Conservation (phyloP, 2,888 invertebrate genomes). For the Nebria salina region DNA sequence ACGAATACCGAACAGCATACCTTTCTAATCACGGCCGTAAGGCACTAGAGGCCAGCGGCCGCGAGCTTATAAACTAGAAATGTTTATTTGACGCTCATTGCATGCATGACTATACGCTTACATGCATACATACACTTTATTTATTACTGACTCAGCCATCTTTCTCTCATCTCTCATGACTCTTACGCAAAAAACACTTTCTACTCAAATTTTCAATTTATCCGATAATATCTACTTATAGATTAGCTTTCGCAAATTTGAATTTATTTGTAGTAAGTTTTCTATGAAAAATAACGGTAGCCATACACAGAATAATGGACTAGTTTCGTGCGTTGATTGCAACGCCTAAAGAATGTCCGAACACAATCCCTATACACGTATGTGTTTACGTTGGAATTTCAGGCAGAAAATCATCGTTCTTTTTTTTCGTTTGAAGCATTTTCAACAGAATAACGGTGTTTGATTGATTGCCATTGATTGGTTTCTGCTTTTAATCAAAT, state of each 20-base stretch:
- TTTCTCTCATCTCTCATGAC: constrained; percentile 8
- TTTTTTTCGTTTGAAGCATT: not conserved
- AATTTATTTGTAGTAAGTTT: not conserved
- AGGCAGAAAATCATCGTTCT: not conserved
- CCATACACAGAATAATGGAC: not conserved
- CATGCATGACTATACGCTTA: not conserved
- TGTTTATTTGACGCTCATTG: constrained; percentile 17
- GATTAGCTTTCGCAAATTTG: too few relatives aligned
- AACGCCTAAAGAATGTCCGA: not conserved
- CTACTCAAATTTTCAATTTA: too few relatives aligned
- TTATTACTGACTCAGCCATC: not conserved
- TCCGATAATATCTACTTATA: too few relatives aligned
- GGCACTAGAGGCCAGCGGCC: not conserved
- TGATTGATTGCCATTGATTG: not conserved
- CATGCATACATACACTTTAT: not conserved
- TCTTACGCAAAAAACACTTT: too few relatives aligned
- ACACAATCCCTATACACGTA: not conserved
- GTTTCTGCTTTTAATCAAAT: not conserved
- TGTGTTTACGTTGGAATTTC: not conserved
- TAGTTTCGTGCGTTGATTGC: not conserved
- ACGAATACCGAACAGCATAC: constrained; percentile 16
- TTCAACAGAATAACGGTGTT: not conserved
- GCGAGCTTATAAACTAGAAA: constrained; percentile 13
- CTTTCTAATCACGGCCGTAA: constrained; percentile 12
- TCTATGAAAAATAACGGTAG: not conserved